Conservation (phyloP, 2,113 vertebrate species). For the Fregata magnificens region DNA sequence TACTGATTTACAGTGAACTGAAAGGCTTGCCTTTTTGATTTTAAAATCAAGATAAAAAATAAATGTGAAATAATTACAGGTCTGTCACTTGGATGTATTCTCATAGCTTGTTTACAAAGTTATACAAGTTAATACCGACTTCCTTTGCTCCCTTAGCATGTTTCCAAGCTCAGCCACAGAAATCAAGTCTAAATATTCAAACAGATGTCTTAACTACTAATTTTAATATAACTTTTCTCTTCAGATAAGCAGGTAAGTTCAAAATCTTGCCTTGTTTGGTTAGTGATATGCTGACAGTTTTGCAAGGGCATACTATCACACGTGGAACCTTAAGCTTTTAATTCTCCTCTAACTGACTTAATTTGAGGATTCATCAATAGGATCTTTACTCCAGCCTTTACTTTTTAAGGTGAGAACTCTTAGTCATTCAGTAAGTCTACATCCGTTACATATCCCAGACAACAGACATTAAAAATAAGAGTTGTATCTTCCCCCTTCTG, state of each 20-base stretch:
- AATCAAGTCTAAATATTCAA: neutral
- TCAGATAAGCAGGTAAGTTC: neutral
- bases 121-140: neutral
- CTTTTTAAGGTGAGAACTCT: neutral
- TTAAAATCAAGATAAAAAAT: neutral
- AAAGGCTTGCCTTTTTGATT: neutral
- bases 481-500: neutral
- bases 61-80: neutral
- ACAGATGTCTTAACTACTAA: neutral
- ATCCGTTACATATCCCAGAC: neutral
- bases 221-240: neutral
- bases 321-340: neutral
- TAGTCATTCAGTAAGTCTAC: neutral
- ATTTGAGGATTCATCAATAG: neutral
- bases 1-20: neutral
- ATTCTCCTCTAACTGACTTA: neutral
- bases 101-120: neutral
- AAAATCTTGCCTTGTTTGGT: neutral
- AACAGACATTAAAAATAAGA: neutral
- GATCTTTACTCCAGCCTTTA: neutral
- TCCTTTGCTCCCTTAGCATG: neutral
- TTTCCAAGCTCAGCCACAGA: neutral
- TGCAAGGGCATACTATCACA: neutral
- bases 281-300: neutral
- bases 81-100: neutral